Evolutionary conservation across 2,888 invertebrate species (phyloP), one percentile per base, ranked within the genome.

Genomic region (Drosophila ustulata): DNA sequence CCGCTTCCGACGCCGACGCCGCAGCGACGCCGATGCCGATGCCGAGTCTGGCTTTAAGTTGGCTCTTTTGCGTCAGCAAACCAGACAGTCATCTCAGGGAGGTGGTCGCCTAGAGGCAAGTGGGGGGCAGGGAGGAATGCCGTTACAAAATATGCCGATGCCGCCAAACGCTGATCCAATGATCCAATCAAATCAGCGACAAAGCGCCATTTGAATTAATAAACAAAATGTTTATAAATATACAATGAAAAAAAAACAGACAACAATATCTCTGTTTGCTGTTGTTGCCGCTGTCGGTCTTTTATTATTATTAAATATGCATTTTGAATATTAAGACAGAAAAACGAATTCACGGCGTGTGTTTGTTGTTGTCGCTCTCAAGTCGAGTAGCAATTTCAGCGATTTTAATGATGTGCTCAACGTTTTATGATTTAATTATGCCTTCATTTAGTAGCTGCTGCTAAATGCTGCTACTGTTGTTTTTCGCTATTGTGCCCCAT

Each of bases 341-440:
- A 62, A 26, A 46, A 56, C 46, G 47, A 71, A 59, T 61, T 71
- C 53, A 51, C 71, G 61, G 52, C 51, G 3, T 46, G 56, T 47
- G n/a, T 39, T 64, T 73, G 49, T 68, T 68, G 63, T 64, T 65
- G 74, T 26, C 59, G 71, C 63, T 86, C 50, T 88, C 81, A 89
- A 83, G 82, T 87, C 83, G 66, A 83, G 83, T 89, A 83, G 83
- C 83, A 68, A 75, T 89, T 81, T 78, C 51, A 81, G 64, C 77
- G 89, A 89, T 85, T 85, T 88, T 85, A 85, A 85, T 88, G 85
- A 89, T 79, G 82, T 85, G 88, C 88, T 85, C 89, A 82, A 75
- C 86, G 78, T 85, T 88, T 88, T 73, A 89, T 83, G 89, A 89
- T 89, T 89, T 89, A 83, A 83, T 83, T 83, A 89, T 80, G 84